phyloP scores from a whole-genome alignment of 2,113 vertebrate genomes.

The Grantiella picta region DNA sequence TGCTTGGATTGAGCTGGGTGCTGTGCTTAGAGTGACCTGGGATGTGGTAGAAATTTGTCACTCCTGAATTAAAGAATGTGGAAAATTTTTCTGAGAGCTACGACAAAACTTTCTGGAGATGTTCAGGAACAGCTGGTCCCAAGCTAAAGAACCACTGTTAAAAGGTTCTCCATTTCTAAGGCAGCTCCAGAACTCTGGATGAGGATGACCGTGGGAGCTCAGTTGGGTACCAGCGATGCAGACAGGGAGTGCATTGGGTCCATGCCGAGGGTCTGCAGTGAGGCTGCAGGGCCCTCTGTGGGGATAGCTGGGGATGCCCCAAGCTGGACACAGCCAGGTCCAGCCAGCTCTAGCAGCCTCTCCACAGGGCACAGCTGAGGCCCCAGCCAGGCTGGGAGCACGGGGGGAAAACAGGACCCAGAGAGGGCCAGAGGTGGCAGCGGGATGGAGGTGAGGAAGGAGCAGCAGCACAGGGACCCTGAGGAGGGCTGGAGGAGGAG shows the following conservation, averaged over 20 bases:
- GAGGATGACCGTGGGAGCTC: neutral
- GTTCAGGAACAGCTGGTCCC: neutral
- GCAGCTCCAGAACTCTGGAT: neutral
- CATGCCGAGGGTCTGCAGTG: neutral
- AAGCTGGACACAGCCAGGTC: accelerated
- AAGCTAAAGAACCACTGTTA: neutral
- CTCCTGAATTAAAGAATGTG: neutral
- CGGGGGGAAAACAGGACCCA: neutral
- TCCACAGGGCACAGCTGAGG: too few species aligned
- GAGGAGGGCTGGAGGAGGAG: neutral
- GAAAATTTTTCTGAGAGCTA: neutral
- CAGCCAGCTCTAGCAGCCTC: neutral
- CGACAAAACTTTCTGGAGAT: neutral
- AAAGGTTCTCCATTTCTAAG: neutral
- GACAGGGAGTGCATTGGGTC: neutral
- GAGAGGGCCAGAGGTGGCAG: neutral
- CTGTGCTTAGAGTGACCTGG: neutral
- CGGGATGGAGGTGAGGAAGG: neutral
- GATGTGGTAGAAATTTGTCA: neutral
- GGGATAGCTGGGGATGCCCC: neutral
- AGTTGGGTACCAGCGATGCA: neutral
- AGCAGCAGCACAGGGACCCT: neutral
- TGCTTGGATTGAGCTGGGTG: neutral
- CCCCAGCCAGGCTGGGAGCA: neutral
- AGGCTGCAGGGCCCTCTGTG: neutral